Percentiles rank a stretch among this genome's conserved stretches.
Evolutionary conservation across 2,797 vertebrate species (phyloP).

Genomic region (Gymnodraco acuticeps): DNA sequence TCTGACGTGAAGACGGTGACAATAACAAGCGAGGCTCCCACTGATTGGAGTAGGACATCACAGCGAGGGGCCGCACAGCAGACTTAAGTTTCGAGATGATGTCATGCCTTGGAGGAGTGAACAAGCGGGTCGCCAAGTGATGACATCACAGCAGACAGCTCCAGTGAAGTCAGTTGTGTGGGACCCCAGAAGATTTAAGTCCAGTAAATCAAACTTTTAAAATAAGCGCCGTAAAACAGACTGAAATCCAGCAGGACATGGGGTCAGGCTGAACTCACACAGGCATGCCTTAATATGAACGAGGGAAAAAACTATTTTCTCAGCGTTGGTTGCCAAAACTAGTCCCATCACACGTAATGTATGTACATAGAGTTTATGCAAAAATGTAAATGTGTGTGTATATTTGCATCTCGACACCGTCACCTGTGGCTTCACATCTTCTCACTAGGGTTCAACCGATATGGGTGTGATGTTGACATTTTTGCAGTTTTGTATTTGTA

Average conservation of each 20-base stretch:
- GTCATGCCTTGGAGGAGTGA: constrained; percentile 57
- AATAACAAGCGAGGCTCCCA: not conserved
- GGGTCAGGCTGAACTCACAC: constrained; percentile 19
- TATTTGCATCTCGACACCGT: constrained; percentile 27
- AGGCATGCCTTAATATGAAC: constrained; percentile 56
- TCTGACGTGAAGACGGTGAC: constrained; percentile 78
- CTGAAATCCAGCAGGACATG: not conserved
- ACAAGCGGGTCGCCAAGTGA: constrained; percentile 41
- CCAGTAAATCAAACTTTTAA: constrained; percentile 1
- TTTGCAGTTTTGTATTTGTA: constrained; percentile 52
- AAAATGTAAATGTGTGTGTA: constrained; percentile 38
- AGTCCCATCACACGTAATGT: constrained; percentile 53
- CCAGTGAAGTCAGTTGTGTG: constrained; percentile 5
- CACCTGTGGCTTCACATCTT: constrained; percentile 39
- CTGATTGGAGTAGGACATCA: constrained; percentile 31
- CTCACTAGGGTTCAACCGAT: constrained; percentile 48
- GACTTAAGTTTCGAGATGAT: constrained; percentile 22
- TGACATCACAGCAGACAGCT: constrained; percentile 54
- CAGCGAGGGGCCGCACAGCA: constrained; percentile 19
- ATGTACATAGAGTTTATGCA: constrained; percentile 68
- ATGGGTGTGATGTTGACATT: constrained; percentile 25
- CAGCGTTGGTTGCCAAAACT: constrained; percentile 66
- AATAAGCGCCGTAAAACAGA: not conserved
- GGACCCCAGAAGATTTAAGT: constrained; percentile 12
- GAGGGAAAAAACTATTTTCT: constrained; percentile 21